A percentile compares a stretch with the other conserved stretches of the same genome.
These are phyloP conservation scores for Murina feae DNA, from an alignment of 2,113 vertebrate genomes.

Conservation along the genomic window DNA sequence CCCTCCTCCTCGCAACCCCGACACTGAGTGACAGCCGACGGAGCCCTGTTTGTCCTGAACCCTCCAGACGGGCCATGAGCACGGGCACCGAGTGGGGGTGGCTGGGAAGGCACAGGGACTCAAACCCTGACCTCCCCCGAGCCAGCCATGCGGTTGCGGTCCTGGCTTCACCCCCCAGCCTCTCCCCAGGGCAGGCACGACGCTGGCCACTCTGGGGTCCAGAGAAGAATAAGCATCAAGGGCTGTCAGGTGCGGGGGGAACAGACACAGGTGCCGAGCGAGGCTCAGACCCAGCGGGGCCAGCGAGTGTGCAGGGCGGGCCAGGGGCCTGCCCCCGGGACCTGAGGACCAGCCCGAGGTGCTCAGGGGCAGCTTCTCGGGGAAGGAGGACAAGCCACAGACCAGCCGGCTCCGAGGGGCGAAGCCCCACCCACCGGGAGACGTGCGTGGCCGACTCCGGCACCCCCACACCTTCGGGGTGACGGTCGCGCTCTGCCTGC, in stretches of 20 bases:
- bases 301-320: neutral
- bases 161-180: no score
- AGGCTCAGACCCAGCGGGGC: neutral
- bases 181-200: neutral
- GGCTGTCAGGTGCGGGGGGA: neutral
- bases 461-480: no score
- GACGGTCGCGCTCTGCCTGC: fast-evolving
- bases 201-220: no score
- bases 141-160: fast-evolving
- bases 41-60: slow-evolving; percentile 44
- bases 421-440: no score
- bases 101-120: neutral
- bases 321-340: neutral
- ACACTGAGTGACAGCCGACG: slow-evolving; percentile 55
- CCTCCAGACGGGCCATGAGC: neutral
- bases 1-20: neutral
- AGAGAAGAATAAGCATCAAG: neutral
- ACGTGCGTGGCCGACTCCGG: neutral
- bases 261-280: fast-evolving
- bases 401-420: neutral
- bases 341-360: neutral
- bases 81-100: neutral
- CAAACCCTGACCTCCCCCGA: neutral
- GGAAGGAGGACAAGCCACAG: neutral
- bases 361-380: neutral